Percentiles rank a stretch among this genome's conserved stretches.
These are phyloP conservation scores for Ceryle rudis DNA, from an alignment of 2,797 vertebrate species.

Conservation along the genomic window DNA sequence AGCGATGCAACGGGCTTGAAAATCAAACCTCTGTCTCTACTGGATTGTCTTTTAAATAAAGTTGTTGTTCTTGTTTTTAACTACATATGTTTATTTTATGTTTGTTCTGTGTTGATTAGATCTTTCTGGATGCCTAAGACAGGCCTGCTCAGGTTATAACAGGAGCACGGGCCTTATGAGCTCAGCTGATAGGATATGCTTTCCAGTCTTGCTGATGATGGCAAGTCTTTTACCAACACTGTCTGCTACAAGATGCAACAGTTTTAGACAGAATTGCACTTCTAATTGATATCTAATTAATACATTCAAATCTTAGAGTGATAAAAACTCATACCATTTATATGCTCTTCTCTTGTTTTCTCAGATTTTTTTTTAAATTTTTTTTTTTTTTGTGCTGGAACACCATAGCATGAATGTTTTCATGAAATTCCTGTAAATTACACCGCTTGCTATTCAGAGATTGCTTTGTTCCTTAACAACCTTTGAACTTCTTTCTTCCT, in stretches of 20 bases:
- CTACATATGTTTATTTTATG: slow-evolving; percentile 19
- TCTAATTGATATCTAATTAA: background rate
- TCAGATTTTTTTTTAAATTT: background rate
- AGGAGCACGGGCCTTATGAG: background rate
- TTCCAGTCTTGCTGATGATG: background rate
- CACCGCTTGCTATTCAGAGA: background rate
- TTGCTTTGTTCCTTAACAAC: slow-evolving; percentile 17
- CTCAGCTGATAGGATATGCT: background rate
- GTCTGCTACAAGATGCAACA: background rate
- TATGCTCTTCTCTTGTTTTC: background rate
- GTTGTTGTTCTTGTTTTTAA: slow-evolving; percentile 23
- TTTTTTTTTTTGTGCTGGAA: background rate
- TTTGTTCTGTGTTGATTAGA: slow-evolving; percentile 28
- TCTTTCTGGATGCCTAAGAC: background rate
- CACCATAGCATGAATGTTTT: background rate
- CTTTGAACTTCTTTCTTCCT: slow-evolving; percentile 18
- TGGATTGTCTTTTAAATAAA: slow-evolving; percentile 26
- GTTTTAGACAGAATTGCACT: background rate
- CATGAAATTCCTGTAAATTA: slow-evolving; percentile 17
- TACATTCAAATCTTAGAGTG: background rate
- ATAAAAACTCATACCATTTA: background rate
- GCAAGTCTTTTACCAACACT: background rate
- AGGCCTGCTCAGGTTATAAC: background rate
- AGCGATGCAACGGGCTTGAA: slow-evolving; percentile 32
- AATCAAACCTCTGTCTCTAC: slow-evolving; percentile 19